Percentiles rank a stretch among this genome's conserved stretches.
Conservation (phyloP, 1,140 invertebrate species). For the Aplysia californica region DNA sequence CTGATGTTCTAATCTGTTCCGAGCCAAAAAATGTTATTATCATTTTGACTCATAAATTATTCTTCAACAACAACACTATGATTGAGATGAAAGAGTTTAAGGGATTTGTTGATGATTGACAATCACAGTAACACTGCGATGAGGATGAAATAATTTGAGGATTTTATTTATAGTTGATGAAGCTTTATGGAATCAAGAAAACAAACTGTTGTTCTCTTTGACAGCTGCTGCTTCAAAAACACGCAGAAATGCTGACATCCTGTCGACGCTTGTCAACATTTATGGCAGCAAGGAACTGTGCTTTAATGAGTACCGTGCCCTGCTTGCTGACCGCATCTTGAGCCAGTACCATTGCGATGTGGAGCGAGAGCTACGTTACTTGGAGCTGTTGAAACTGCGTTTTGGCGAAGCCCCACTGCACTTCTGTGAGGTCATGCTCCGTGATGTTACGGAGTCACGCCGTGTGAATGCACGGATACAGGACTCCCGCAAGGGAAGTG, state of each 20-base stretch:
- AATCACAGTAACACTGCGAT: too few relatives aligned
- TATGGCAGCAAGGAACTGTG: slow-evolving; percentile 99
- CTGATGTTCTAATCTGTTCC: too few relatives aligned
- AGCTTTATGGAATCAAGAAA: too few relatives aligned
- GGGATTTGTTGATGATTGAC: too few relatives aligned
- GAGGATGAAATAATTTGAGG: too few relatives aligned
- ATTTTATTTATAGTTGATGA: too few relatives aligned
- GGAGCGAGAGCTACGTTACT: slow-evolving; percentile 89
- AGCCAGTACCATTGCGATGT: slow-evolving; percentile 87
- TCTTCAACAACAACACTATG: too few relatives aligned
- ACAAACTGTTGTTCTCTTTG: slow-evolving; percentile 54
- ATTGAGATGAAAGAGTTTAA: too few relatives aligned
- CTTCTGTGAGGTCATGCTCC: slow-evolving; percentile 99
- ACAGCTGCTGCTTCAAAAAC: slow-evolving; percentile 72
- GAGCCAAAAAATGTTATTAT: too few relatives aligned
- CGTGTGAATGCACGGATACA: slow-evolving; percentile 89
- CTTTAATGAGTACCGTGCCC: slow-evolving; percentile 96
- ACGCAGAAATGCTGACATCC: slow-evolving; percentile 85
- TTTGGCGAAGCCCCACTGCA: slow-evolving; percentile 97
- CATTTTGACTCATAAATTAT: too few relatives aligned
- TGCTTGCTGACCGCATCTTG: slow-evolving; percentile 92
- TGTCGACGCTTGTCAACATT: slow-evolving; percentile 97
- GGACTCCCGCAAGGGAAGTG: slow-evolving; percentile 62
- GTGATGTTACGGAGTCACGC: slow-evolving; percentile 88
- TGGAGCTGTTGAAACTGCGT: slow-evolving; percentile 92